Conservation (phyloP, 1,140 invertebrate species). For the Platorchestia sp. region DNA sequence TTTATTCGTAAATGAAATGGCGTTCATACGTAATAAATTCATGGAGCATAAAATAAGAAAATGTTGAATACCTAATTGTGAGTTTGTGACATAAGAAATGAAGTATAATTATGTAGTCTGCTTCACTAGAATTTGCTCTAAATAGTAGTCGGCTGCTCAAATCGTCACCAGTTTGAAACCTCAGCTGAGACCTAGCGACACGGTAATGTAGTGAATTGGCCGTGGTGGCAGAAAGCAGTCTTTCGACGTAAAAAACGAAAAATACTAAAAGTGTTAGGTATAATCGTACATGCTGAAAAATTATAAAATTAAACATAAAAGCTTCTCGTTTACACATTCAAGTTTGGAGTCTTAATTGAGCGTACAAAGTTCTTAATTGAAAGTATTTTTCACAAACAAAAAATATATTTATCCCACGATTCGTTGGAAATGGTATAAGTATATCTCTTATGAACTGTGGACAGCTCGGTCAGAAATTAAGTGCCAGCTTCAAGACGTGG, state of each 20-base stretch:
- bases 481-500: no score
- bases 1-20: no score
- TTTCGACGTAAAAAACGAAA: no score
- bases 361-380: no score
- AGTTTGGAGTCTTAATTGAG: no score
- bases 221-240: neutral
- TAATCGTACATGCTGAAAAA: no score
- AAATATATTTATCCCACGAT: no score
- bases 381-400: no score
- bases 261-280: no score
- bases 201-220: neutral
- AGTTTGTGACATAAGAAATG: neutral
- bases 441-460: neutral
- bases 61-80: neutral
- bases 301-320: no score
- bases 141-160: neutral
- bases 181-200: neutral
- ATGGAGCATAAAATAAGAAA: neutral
- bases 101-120: neutral
- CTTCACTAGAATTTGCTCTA: neutral
- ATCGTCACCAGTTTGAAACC: neutral
- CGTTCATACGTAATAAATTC: neutral
- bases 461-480: neutral
- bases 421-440: neutral
- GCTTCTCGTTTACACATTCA: no score